phyloP scores from a whole-genome alignment of 2,113 vertebrate species.

The Atractosteus spatula region DNA sequence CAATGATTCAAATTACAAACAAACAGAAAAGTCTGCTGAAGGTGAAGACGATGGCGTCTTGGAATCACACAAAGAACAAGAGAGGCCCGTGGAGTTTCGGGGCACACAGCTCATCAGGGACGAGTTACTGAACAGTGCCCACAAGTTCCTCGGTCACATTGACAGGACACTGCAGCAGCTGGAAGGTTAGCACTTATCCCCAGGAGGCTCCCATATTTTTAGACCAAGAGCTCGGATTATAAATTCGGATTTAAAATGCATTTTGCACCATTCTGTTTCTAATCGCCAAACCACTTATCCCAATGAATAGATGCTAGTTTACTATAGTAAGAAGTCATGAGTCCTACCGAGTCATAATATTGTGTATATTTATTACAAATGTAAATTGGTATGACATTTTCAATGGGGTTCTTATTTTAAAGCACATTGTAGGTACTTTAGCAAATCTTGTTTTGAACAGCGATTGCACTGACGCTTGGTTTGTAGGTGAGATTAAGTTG shows the following conservation, averaged over 20 bases:
- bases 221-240: too few relatives aligned
- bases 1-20: conserved; percentile 20
- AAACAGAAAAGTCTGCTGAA: conserved; percentile 17
- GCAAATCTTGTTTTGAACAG: background rate
- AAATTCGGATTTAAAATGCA: too few relatives aligned
- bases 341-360: too few relatives aligned
- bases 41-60: background rate
- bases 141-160: conserved; percentile 65
- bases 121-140: conserved; percentile 67
- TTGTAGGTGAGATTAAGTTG: conserved; percentile 70
- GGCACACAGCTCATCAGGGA: conserved; percentile 45
- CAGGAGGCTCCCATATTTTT: too few relatives aligned
- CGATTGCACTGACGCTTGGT: background rate
- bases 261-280: too few relatives aligned
- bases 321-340: too few relatives aligned
- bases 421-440: background rate
- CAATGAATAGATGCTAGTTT: too few relatives aligned
- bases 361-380: too few relatives aligned
- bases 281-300: too few relatives aligned
- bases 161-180: conserved; percentile 65
- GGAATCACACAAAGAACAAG: background rate
- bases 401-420: too few relatives aligned
- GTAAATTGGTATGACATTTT: too few relatives aligned
- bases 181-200: conserved; percentile 54
- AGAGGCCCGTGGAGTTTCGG: conserved; percentile 32